Evolutionary conservation across 2,113 vertebrate genomes (phyloP), one percentile per base, ranked within the genome.

Genomic region (Rana temporaria): DNA sequence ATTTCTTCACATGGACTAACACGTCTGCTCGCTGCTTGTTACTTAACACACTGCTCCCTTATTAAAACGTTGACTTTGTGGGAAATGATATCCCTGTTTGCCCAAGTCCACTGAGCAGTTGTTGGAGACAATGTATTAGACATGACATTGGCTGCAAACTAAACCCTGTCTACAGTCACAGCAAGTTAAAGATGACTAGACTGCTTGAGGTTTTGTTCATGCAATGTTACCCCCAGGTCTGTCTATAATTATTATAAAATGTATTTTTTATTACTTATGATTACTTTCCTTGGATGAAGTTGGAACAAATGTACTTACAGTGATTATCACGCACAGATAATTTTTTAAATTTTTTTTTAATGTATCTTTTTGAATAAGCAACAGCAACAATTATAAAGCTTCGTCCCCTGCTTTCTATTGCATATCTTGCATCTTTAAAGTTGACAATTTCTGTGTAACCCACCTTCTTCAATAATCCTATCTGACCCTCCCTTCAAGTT

Each of bases 1-100:
- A 75, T 83, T 83, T 76, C 81, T 74, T 67, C 81, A 83, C 72
- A 83, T 68, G 81, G 81, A 76, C 81, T 76, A 83, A 83, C 81
- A 83, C 81, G 64, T 68, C 71, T 76, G 72, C 71, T 30, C 38
- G 34, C 71, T 30, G 64, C 48, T 76, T 74, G 38, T 63, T 82
- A 38, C 62, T 82, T 74, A 74, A 82, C 63, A 55, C 62, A 67
- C 81, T 82, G 81, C 81, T 68, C 19, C 63, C 71, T 76, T 60
- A 75, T 75, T 83, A 67, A 83, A 76, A 76, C 72, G 52, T 76
- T 83, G 69, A 83, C 71, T 76, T 65, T 57, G 53, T 62, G 66
- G 55, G 70, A 71, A 62, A 60, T 80, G 7, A 80, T 62, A 80
- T 78, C 66, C 67, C 66, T 70, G 55, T 70, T 71, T 80, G 56